Evolutionary conservation across 2,113 vertebrate species (phyloP).

Genomic region (Sylvilagus bachmani): DNA sequence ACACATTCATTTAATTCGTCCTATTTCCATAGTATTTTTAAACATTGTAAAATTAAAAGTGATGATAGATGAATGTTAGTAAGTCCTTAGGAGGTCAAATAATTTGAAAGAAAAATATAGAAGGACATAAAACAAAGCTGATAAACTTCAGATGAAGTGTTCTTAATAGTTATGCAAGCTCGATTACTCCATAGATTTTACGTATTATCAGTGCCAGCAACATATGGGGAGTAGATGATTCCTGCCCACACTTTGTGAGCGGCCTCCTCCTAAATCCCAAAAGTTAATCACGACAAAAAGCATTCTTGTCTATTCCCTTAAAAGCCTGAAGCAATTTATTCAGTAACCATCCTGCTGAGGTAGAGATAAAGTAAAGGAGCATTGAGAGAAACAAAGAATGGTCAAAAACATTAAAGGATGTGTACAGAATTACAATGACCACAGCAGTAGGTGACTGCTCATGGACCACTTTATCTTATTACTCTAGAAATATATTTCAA

Average conservation of each 20-base stretch:
- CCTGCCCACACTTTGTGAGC: slow-evolving; percentile 62
- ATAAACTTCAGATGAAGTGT: not conserved
- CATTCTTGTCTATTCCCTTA: slow-evolving; percentile 63
- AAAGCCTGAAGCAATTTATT: slow-evolving; percentile 78
- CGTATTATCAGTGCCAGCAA: slow-evolving; percentile 47
- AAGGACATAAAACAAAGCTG: slow-evolving; percentile 36
- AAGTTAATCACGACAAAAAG: slow-evolving; percentile 77
- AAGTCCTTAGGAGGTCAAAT: not conserved
- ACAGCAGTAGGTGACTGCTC: not conserved
- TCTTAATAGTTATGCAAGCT: not conserved
- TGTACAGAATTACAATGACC: slow-evolving; percentile 49
- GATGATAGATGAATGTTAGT: not conserved
- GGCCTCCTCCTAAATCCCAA: slow-evolving; percentile 61
- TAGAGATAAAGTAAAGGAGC: slow-evolving; percentile 72
- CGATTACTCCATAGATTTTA: not conserved
- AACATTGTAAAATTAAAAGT: not conserved
- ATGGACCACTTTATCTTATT: not conserved
- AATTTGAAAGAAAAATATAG: not conserved
- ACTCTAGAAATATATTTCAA: not conserved
- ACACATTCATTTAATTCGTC: not conserved
- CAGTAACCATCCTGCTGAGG: slow-evolving; percentile 63
- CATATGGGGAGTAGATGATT: slow-evolving; percentile 62
- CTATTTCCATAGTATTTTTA: slow-evolving; percentile 16
- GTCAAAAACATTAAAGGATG: slow-evolving; percentile 22
- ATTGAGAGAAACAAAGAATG: slow-evolving; percentile 39